phyloP scores from a whole-genome alignment of 1,140 invertebrate genomes.

The Drosophila watanabei region DNA sequence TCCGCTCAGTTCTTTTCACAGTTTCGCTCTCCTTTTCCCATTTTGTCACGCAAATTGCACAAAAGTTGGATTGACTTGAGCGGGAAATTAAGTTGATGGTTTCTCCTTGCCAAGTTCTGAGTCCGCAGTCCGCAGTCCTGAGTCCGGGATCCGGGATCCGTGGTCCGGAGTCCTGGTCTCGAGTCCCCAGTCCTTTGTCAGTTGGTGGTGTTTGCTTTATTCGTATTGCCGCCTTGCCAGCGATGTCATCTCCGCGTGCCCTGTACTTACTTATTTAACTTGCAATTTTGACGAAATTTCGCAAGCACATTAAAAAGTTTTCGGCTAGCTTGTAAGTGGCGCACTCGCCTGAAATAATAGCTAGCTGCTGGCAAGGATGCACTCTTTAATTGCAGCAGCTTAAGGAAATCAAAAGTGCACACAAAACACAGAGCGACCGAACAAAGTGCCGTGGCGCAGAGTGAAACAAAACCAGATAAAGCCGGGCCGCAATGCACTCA shows the following conservation, averaged over 20 bases:
- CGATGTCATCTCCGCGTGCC: slow-evolving; percentile 35
- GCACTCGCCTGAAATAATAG: slow-evolving; percentile 67
- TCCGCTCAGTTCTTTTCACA: slow-evolving; percentile 14
- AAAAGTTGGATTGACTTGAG: slow-evolving; percentile 80
- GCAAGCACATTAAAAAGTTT: slow-evolving; percentile 72
- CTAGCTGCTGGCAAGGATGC: slow-evolving; percentile 35
- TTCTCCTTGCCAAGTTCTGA: slow-evolving; percentile 40
- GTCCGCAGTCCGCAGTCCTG: not conserved
- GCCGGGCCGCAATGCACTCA: slow-evolving; percentile 53
- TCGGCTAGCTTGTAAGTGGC: slow-evolving; percentile 48
- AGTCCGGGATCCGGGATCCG: not conserved
- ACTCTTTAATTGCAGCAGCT: slow-evolving; percentile 55
- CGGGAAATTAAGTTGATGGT: slow-evolving; percentile 80
- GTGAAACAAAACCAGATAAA: slow-evolving; percentile 44
- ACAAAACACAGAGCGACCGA: slow-evolving; percentile 36
- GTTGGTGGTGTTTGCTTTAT: slow-evolving; percentile 52
- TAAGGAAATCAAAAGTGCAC: slow-evolving; percentile 61
- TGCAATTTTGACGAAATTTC: slow-evolving; percentile 57
- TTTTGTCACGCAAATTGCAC: slow-evolving; percentile 76
- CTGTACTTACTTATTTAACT: slow-evolving; percentile 68
- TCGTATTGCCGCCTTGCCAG: slow-evolving; percentile 26
- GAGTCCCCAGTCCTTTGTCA: slow-evolving; percentile 27
- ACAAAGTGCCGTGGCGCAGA: slow-evolving; percentile 7
- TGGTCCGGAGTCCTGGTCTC: not conserved
- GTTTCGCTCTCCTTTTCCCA: slow-evolving; percentile 25